Evolutionary conservation across 2,888 invertebrate genomes (phyloP).

Genomic region (Theretra japonica): DNA sequence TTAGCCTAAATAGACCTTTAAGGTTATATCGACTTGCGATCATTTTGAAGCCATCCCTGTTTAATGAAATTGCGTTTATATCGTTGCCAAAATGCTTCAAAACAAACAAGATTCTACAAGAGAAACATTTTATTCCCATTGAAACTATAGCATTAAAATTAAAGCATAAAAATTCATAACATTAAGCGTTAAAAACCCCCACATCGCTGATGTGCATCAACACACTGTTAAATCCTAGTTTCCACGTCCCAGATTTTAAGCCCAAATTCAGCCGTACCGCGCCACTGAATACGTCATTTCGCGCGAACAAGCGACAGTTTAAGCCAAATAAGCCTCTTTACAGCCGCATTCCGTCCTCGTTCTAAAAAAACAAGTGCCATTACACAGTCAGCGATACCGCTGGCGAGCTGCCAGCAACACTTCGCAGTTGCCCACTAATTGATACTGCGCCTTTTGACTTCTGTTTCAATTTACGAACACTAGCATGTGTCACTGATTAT

Average conservation of each 20-base stretch:
- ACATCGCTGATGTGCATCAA: not conserved
- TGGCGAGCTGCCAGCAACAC: not conserved
- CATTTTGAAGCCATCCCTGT: too few species aligned
- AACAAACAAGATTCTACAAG: too few species aligned
- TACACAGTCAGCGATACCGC: constrained; percentile 8
- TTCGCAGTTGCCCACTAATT: constrained; percentile 21
- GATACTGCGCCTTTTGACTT: not conserved
- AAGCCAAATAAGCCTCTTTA: constrained; percentile 24
- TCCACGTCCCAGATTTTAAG: not conserved
- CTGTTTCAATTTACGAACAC: not conserved
- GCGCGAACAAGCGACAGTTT: not conserved
- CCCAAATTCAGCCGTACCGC: not conserved
- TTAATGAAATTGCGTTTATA: too few species aligned
- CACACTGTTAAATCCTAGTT: not conserved
- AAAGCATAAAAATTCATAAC: too few species aligned
- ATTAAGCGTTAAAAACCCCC: too few species aligned
- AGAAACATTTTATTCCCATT: too few species aligned
- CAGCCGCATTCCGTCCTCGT: not conserved
- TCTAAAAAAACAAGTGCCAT: constrained; percentile 21
- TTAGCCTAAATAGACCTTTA: too few species aligned
- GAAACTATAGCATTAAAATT: too few species aligned
- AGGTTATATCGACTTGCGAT: too few species aligned
- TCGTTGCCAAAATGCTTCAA: too few species aligned
- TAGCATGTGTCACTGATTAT: too few species aligned
- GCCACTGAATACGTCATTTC: not conserved